phyloP scores from a whole-genome alignment of 2,888 invertebrate genomes.

The Tenthredo notha region DNA sequence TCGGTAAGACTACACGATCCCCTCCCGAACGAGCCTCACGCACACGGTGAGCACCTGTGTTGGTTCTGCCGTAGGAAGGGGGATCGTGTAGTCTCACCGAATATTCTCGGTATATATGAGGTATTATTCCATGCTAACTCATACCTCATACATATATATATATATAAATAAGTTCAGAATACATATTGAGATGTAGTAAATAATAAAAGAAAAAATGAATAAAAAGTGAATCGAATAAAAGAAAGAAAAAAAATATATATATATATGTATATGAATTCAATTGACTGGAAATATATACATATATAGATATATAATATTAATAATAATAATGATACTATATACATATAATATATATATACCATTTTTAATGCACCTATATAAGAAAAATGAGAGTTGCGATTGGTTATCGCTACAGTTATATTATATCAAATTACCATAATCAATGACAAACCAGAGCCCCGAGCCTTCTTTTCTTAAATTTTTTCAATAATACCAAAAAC shows the following conservation, averaged over 20 bases:
- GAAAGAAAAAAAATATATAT: too few relatives aligned
- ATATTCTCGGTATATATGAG: too few relatives aligned
- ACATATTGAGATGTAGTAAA: background rate
- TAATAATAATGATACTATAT: too few relatives aligned
- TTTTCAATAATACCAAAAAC: constrained; percentile 4
- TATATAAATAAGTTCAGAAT: constrained; percentile 8
- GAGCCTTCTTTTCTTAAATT: constrained; percentile 69
- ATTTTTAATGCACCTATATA: constrained; percentile 42
- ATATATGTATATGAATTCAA: background rate
- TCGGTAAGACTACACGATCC: too few relatives aligned
- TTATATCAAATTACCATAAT: constrained; percentile 68
- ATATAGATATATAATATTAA: background rate
- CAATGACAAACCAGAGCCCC: constrained; percentile 79
- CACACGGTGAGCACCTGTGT: too few relatives aligned
- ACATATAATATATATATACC: background rate
- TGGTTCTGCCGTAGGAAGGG: too few relatives aligned
- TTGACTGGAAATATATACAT: background rate
- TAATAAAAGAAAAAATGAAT: too few relatives aligned
- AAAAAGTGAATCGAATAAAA: too few relatives aligned
- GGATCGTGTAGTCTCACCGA: too few relatives aligned
- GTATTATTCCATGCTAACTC: too few relatives aligned
- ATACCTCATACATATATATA: too few relatives aligned
- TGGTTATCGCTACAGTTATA: constrained; percentile 40
- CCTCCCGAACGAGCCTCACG: too few relatives aligned
- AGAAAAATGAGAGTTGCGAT: constrained; percentile 50